Conservation (phyloP, 2,888 invertebrate genomes). For the Heteromurus nitidus region DNA sequence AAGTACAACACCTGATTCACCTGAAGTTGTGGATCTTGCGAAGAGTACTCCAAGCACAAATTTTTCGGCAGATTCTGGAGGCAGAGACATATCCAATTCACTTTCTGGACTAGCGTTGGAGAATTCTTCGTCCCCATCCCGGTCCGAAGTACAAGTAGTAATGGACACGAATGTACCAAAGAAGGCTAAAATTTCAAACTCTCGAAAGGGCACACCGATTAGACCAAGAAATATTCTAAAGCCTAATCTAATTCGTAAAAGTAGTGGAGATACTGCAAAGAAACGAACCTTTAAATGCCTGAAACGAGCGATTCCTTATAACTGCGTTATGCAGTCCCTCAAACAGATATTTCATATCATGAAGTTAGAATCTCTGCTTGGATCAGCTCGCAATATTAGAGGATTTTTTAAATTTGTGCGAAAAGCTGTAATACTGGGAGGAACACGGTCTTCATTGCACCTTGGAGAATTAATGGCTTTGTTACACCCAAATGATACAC, state of each 20-base stretch:
- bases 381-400: constrained; percentile 57
- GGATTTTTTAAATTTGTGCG: constrained; percentile 64
- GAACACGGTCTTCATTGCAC: constrained; percentile 59
- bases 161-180: not conserved
- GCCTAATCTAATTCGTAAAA: not conserved
- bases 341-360: constrained; percentile 61
- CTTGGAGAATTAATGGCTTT: constrained; percentile 61
- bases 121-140: too few species aligned
- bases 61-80: not conserved
- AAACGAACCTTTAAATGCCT: constrained; percentile 19
- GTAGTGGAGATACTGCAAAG: not conserved
- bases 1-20: too few species aligned
- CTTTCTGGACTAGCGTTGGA: too few species aligned
- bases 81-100: too few species aligned
- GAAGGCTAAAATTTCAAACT: not conserved
- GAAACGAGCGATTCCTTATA: constrained; percentile 51
- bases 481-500: constrained; percentile 30
- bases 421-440: constrained; percentile 64
- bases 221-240: too few species aligned
- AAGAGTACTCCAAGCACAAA: not conserved
- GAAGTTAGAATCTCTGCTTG: constrained; percentile 48
- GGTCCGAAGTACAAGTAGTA: not conserved
- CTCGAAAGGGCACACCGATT: too few species aligned
- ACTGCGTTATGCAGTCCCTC: constrained; percentile 55
- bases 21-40: constrained; percentile 2